A percentile compares a stretch with the other conserved stretches of the same genome.
Conservation (phyloP, 2,797 vertebrate genomes). For the Argya squamiceps region DNA sequence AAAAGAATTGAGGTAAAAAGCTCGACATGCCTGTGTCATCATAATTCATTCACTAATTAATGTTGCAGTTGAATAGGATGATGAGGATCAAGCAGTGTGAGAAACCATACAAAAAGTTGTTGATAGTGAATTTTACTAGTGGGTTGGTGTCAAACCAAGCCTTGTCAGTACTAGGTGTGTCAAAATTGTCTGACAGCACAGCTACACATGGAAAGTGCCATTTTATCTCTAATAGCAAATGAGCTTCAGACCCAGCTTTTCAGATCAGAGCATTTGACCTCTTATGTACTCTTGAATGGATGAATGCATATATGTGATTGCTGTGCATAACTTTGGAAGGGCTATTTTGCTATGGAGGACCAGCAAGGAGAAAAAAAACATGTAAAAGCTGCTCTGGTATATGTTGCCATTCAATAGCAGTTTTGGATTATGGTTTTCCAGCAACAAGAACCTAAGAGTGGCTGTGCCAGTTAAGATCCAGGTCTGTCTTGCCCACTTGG, state of each 20-base stretch:
- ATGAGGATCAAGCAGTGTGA: neutral
- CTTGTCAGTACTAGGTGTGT: neutral
- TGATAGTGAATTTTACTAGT: neutral
- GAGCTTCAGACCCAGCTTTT: neutral
- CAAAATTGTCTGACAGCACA: neutral
- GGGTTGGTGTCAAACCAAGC: neutral
- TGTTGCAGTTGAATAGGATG: neutral
- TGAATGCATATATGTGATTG: neutral
- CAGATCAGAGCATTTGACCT: neutral
- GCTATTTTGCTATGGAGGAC: neutral
- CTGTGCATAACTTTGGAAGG: neutral
- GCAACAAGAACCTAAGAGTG: neutral
- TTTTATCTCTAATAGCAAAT: neutral
- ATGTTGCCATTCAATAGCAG: neutral
- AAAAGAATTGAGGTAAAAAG: neutral
- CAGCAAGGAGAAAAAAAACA: neutral
- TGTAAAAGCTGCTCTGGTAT: neutral
- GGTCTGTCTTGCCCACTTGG: neutral
- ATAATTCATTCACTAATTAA: neutral
- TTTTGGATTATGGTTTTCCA: neutral
- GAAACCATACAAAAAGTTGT: neutral
- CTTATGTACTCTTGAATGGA: neutral
- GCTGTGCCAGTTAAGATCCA: neutral
- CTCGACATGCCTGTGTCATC: neutral
- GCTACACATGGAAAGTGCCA: neutral